A percentile compares a stretch with the other conserved stretches of the same genome.
Evolutionary conservation across 2,888 invertebrate species (phyloP).

Genomic region (Oscheius onirici): DNA sequence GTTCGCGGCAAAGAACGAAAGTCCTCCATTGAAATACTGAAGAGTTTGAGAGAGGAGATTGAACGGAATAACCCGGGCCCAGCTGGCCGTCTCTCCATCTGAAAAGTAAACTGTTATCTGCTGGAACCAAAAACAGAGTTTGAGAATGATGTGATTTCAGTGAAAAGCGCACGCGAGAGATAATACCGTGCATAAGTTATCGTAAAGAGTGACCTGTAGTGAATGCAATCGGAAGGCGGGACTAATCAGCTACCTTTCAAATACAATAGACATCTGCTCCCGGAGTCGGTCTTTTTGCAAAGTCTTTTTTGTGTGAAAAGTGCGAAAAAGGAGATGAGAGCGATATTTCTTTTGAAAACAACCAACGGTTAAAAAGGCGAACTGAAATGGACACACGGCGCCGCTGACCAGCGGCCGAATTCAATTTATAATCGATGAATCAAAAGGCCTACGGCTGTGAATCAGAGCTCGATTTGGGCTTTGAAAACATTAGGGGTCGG

Average conservation of each 20-base stretch:
- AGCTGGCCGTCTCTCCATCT: not conserved
- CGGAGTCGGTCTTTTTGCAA: too few relatives aligned
- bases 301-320: too few relatives aligned
- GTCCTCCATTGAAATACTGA: not conserved
- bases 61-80: not conserved
- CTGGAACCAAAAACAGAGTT: not conserved
- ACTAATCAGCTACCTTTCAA: too few relatives aligned
- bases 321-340: too few relatives aligned
- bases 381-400: not conserved
- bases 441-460: not conserved
- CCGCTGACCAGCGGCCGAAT: slow-evolving; percentile 2
- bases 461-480: not conserved
- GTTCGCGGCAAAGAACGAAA: not conserved
- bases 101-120: not conserved
- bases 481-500: not conserved
- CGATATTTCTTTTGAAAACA: too few relatives aligned
- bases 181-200: too few relatives aligned
- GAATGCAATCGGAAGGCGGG: too few relatives aligned
- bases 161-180: too few relatives aligned
- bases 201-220: too few relatives aligned
- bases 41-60: not conserved
- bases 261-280: too few relatives aligned
- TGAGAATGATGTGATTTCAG: not conserved
- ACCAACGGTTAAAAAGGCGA: too few relatives aligned
- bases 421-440: not conserved